Base-by-base conservation (phyloP, 2,888 invertebrate species). In the Agrenia bidenticulata region DNA sequence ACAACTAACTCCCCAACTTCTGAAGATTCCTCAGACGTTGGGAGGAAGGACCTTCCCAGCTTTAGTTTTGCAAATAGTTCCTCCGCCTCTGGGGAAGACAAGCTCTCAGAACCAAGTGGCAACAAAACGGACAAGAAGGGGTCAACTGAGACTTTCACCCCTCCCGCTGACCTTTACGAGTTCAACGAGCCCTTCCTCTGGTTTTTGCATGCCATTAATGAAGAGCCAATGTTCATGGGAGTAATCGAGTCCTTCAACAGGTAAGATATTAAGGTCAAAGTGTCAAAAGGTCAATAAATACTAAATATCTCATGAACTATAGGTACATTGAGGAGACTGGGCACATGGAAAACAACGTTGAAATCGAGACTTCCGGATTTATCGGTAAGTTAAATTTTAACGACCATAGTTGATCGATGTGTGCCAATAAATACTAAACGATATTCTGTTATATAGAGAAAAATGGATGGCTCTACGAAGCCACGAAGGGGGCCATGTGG, bases 191-290 rank as follows among this genome's bases (percentile, higher is more conserved):
- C 72, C 2, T 72, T 72, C 67, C 64, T 72, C 17, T 72, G 72
- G 72, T 72, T 72, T 39, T 41, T 72, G 2, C 72, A 72, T 49
- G 72, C 72, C 7, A 72, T 69, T 11, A 67, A 69, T 37, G 72
- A 72, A 49, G 72, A 72, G 37, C 72, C 72, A 26, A 72, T 72
- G 72, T 72, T 72, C 42, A 72, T 72, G 72, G 72, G 69, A 21
- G 69, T 69, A 32, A 64, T 69, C 41, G 69, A 69, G 49, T 64
- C 63, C 21, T 66, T 66, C 64, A 69, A 69, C 45, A 27, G n/a
- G n/a, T n/a, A n/a, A n/a, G n/a, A n/a, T n/a, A n/a, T n/a, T n/a
- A n/a, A n/a, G n/a, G n/a, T n/a, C n/a, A n/a, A n/a, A n/a, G n/a
- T n/a, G n/a, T n/a, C n/a, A n/a, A n/a, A n/a, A n/a, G n/a, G n/a